phyloP scores from a whole-genome alignment of 2,113 vertebrate genomes.

The Neolamprologus fasciatus region DNA sequence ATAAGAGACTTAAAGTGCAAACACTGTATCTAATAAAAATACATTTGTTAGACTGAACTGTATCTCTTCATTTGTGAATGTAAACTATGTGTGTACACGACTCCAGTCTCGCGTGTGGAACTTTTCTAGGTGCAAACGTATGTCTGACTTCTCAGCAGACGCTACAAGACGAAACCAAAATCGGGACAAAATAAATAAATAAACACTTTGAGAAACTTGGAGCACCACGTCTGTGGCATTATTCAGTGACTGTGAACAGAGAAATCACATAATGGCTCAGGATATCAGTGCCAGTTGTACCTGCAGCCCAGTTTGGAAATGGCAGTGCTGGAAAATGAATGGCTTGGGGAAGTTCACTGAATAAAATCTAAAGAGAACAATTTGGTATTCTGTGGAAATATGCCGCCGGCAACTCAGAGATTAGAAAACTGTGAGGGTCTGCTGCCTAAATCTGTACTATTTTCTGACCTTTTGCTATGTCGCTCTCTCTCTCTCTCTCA shows the following conservation, averaged over 20 bases:
- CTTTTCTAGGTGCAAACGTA: background rate
- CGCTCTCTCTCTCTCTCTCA: background rate
- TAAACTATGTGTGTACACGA: accelerated
- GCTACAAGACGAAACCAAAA: background rate
- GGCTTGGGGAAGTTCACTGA: background rate
- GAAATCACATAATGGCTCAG: background rate
- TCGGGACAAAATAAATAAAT: background rate
- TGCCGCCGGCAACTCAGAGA: background rate
- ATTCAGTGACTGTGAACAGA: background rate
- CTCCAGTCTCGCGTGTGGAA: accelerated
- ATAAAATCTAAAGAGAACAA: constrained; percentile 21
- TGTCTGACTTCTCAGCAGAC: background rate
- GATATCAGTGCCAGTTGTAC: background rate
- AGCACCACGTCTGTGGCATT: background rate
- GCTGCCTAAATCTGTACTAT: background rate
- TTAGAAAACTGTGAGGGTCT: background rate
- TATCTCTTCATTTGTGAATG: background rate
- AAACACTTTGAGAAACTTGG: background rate
- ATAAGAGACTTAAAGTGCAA: background rate
- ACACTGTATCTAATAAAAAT: background rate
- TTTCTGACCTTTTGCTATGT: background rate
- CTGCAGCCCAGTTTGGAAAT: background rate
- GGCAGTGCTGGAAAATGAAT: background rate
- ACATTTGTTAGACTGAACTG: background rate
- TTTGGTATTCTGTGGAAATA: constrained; percentile 4